phyloP scores from a whole-genome alignment of 2,113 vertebrate species.

The Caracal caracal region DNA sequence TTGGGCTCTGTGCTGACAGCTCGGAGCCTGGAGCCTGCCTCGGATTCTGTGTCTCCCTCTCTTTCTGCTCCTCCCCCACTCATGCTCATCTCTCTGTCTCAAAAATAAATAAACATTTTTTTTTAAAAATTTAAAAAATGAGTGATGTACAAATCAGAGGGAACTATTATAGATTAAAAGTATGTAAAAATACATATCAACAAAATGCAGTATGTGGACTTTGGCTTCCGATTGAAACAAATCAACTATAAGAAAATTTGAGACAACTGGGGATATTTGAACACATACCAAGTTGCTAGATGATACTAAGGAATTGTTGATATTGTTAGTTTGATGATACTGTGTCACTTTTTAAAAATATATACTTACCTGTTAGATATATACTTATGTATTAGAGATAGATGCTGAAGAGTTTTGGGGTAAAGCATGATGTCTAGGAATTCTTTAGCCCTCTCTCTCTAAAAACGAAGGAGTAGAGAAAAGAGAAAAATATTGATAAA shows the following conservation, averaged over 20 bases:
- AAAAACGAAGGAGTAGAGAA: not conserved
- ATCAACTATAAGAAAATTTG: not conserved
- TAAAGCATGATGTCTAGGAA: not conserved
- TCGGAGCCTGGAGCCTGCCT: no score
- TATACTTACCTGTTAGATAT: not conserved
- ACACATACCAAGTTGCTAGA: not conserved
- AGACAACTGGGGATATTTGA: not conserved
- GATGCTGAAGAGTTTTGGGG: not conserved
- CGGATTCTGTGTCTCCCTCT: no score
- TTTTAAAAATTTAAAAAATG: not conserved
- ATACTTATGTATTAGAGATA: not conserved
- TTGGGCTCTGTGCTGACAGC: no score
- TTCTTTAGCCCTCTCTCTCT: not conserved
- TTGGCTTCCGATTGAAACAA: not conserved
- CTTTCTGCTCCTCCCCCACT: no score
- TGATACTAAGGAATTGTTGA: conserved; percentile 21
- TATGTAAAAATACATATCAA: not conserved
- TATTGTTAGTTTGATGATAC: not conserved
- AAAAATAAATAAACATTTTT: no score
- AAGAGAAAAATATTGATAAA: not conserved
- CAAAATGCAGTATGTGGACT: not conserved
- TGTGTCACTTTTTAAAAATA: not conserved
- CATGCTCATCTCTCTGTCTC: no score
- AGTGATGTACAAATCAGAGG: not conserved
- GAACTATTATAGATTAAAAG: not conserved